Conservation (phyloP, 2,113 vertebrate genomes). For the Diadophis punctatus region DNA sequence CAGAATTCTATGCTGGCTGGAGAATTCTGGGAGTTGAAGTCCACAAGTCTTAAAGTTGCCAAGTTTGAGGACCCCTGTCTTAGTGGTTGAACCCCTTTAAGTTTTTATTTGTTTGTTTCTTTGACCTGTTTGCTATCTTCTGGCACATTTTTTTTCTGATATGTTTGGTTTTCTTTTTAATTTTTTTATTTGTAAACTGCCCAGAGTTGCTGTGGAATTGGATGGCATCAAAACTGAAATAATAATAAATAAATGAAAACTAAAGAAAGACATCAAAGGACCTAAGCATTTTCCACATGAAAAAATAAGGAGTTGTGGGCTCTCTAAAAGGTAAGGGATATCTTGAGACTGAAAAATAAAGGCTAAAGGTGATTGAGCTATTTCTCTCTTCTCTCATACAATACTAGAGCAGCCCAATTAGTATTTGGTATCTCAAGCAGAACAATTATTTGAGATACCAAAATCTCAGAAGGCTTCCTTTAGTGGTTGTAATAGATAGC, state of each 20-base stretch:
- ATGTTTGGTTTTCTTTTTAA: not conserved
- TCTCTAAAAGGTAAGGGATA: not conserved
- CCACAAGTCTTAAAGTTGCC: too few relatives aligned
- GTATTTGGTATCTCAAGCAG: too few relatives aligned
- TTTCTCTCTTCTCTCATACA: not conserved
- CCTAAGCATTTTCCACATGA: not conserved
- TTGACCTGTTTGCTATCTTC: not conserved
- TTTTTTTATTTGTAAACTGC: not conserved
- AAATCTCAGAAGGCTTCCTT: not conserved
- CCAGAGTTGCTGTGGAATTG: not conserved
- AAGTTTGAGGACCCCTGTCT: too few relatives aligned
- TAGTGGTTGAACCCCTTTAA: not conserved
- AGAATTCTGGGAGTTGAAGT: too few relatives aligned
- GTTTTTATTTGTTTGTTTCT: not conserved
- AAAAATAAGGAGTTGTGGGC: not conserved
- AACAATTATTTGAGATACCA: not conserved
- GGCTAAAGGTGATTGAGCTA: not conserved
- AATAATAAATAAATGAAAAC: not conserved
- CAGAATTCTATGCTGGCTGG: too few relatives aligned
- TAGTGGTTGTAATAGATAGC: not conserved
- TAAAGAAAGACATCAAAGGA: not conserved
- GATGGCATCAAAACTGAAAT: not conserved
- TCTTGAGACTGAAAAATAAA: not conserved
- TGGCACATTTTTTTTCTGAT: not conserved
- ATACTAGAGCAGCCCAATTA: not conserved